Conservation (phyloP, 2,888 invertebrate species). For the Trachelus troglodyta region DNA sequence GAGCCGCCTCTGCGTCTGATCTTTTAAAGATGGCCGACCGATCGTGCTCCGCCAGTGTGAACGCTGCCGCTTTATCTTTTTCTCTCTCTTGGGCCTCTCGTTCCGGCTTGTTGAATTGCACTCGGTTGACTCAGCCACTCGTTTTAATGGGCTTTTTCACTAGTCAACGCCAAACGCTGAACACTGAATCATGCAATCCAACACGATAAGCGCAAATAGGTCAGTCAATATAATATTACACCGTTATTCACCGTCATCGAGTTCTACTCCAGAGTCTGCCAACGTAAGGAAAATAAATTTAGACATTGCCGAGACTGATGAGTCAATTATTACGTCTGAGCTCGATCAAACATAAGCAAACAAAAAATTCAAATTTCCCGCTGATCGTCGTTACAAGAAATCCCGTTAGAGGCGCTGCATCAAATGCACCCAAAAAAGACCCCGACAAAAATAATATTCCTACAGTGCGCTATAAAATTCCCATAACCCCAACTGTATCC, state of each 20-base stretch:
- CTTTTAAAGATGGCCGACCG: constrained; percentile 31
- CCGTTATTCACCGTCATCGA: constrained; percentile 4
- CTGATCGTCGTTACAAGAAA: not conserved
- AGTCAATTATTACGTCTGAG: not conserved
- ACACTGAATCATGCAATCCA: constrained; percentile 41
- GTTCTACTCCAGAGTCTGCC: not conserved
- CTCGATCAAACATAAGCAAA: too few species aligned
- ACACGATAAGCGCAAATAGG: constrained; percentile 41
- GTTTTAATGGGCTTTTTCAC: constrained; percentile 31
- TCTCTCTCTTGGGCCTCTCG: constrained; percentile 13
- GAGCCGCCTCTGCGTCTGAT: constrained; percentile 23
- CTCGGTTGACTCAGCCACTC: constrained; percentile 35
- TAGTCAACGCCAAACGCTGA: constrained; percentile 39
- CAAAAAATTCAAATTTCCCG: not conserved
- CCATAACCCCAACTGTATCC: not conserved
- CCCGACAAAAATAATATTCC: too few species aligned
- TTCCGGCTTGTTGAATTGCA: constrained; percentile 31
- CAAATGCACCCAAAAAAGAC: too few species aligned
- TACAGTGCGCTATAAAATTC: too few species aligned
- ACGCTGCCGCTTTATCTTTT: constrained; percentile 25
- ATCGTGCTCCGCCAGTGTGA: constrained; percentile 25
- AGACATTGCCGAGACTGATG: not conserved
- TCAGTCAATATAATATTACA: constrained; percentile 25
- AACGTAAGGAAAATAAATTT: not conserved
- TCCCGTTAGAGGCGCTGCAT: not conserved